These are phyloP conservation scores for Trochalopteron elliotii DNA, from an alignment of 2,113 vertebrate species.

Conservation along the genomic window DNA sequence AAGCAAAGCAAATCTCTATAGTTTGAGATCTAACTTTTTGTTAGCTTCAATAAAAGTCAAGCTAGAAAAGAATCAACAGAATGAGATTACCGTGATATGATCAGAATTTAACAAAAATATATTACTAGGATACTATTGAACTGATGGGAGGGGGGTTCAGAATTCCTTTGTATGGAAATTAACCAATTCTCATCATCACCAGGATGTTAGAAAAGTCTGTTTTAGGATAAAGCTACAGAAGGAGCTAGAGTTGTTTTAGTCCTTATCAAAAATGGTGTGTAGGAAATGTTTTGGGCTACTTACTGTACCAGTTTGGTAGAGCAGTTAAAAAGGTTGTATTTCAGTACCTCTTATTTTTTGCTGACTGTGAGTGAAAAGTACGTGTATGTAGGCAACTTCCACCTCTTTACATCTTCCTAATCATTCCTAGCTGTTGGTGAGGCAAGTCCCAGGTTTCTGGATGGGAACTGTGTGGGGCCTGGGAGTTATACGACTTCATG, in stretches of 20 bases:
- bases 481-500: neutral
- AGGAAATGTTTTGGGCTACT: neutral
- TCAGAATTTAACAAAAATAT: neutral
- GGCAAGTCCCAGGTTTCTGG: neutral
- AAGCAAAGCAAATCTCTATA: neutral
- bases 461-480: neutral
- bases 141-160: accelerated
- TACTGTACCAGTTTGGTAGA: neutral
- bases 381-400: neutral
- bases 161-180: neutral
- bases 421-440: neutral
- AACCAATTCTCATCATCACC: neutral
- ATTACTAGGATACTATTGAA: neutral
- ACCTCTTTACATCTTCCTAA: neutral
- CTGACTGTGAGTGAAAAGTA: neutral
- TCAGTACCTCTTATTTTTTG: neutral
- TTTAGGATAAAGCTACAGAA: neutral
- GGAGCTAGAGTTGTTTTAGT: neutral
- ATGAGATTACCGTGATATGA: neutral
- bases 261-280: neutral
- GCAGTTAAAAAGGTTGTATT: neutral
- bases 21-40: neutral
- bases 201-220: neutral
- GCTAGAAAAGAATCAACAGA: neutral
- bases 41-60: neutral